These are phyloP conservation scores for Cyanistes caeruleus DNA, from an alignment of 2,113 vertebrate species.

Conservation along the genomic window DNA sequence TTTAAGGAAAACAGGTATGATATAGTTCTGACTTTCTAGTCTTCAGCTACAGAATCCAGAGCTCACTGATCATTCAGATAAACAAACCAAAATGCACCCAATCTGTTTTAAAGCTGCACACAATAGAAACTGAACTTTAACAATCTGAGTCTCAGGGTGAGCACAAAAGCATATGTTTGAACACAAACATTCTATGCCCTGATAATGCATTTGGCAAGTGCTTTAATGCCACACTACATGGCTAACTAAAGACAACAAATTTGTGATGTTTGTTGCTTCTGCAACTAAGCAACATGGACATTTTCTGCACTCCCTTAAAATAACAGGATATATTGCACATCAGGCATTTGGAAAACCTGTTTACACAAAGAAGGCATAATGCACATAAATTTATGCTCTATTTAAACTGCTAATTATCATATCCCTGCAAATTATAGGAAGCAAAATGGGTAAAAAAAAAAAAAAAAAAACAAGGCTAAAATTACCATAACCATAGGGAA, in stretches of 20 bases:
- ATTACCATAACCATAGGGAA: neutral
- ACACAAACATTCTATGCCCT: neutral
- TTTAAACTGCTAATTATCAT: neutral
- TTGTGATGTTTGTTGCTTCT: conserved; percentile 14
- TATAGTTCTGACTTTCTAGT: neutral
- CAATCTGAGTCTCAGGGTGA: neutral
- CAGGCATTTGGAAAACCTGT: neutral
- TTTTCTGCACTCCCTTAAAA: neutral
- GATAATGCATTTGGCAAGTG: neutral
- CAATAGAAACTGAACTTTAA: neutral
- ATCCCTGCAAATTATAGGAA: neutral
- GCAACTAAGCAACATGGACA: neutral
- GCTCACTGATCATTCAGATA: neutral
- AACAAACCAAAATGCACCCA: neutral
- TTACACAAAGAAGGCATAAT: neutral
- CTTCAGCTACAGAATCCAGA: neutral
- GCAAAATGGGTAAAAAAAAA: neutral
- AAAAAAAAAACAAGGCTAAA: neutral
- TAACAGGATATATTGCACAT: neutral
- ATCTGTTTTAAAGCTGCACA: neutral
- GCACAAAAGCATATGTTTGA: neutral
- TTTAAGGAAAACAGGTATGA: neutral
- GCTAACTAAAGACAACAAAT: neutral
- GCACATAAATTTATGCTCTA: neutral
- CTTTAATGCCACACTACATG: neutral